Evolutionary conservation across 1,140 invertebrate species (phyloP), one percentile per base, ranked within the genome.

Genomic region (Pararge aegeria): DNA sequence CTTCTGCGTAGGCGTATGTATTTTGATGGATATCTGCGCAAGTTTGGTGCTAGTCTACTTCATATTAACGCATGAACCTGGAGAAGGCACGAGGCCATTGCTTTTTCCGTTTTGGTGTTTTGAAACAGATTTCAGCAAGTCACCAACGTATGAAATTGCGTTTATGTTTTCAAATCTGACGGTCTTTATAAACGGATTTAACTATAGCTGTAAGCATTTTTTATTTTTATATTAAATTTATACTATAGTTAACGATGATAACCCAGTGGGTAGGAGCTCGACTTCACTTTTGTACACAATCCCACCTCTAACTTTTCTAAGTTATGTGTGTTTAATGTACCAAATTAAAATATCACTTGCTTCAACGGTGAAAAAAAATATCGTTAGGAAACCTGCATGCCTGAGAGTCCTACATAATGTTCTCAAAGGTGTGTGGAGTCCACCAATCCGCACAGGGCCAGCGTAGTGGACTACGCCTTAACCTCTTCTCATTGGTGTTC

Each of bases 81-180:
- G 60, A 2, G 57, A 61, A 20, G 51, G 61, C 4, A 61, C 59
- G 7, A 64, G 78, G 20, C 75, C 78, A 3, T 40, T 86, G 13
- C 46, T 80, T 1, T 82, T 83, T 29, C 80, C 80, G 2, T 75
- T 82, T 16, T 83, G 80, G 80, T 59, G 61, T 3, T 66, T 64
- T 15, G 58, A 70, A 6, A 38, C 68, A 0, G 75, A 86, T 53
- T 77, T 80, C 38, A 55, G 60, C 9, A 51, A 61, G 40, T 57
- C 77, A 19, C 83, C 83, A 29, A 46, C 50, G 7, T 86, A 77
- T 50, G 83, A 86, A 65, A 57, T 77, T 13, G 68, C 68, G 2
- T 79, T 80, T 46, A 48, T 66, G 7, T 80, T 68, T 56, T 59
- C 71, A 0, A 79, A 77, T 49, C 16, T 75, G 7, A 64, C 64